Percentiles rank a stretch among this genome's conserved stretches.
Evolutionary conservation across 2,797 vertebrate species (phyloP).

Genomic region (Taeniopygia guttata): DNA sequence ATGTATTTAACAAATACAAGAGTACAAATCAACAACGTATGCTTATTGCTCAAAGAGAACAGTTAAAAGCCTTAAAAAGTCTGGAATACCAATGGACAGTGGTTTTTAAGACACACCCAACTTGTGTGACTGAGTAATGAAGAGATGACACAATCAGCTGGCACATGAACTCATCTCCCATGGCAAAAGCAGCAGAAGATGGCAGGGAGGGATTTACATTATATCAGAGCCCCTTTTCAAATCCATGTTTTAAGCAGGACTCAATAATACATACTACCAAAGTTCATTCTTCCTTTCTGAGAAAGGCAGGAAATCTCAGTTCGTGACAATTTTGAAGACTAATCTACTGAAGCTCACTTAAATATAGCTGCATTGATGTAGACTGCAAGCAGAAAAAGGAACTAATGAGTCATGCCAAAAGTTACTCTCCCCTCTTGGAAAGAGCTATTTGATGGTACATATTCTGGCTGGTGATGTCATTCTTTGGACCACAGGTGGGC

Average conservation of each 20-base stretch:
- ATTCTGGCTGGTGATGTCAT: neutral
- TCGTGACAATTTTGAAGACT: neutral
- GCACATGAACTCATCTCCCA: neutral
- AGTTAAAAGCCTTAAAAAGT: neutral
- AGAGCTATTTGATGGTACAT: neutral
- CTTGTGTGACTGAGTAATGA: neutral
- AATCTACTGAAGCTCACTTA: neutral
- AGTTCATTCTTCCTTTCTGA: neutral
- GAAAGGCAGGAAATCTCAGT: neutral
- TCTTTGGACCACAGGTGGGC: neutral
- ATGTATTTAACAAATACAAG: neutral
- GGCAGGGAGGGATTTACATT: fast-evolving
- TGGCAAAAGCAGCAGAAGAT: neutral
- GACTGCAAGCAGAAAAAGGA: neutral
- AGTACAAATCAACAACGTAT: neutral
- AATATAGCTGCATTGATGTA: neutral
- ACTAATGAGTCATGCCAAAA: neutral
- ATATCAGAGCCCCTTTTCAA: neutral
- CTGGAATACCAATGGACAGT: neutral
- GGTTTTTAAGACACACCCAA: neutral
- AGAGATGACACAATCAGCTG: neutral
- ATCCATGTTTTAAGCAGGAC: neutral
- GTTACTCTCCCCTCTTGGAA: neutral
- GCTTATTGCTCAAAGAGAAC: neutral
- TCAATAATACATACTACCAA: neutral